These are phyloP conservation scores for Macrobrachium nipponense DNA, from an alignment of 1,140 invertebrate species.

Conservation along the genomic window DNA sequence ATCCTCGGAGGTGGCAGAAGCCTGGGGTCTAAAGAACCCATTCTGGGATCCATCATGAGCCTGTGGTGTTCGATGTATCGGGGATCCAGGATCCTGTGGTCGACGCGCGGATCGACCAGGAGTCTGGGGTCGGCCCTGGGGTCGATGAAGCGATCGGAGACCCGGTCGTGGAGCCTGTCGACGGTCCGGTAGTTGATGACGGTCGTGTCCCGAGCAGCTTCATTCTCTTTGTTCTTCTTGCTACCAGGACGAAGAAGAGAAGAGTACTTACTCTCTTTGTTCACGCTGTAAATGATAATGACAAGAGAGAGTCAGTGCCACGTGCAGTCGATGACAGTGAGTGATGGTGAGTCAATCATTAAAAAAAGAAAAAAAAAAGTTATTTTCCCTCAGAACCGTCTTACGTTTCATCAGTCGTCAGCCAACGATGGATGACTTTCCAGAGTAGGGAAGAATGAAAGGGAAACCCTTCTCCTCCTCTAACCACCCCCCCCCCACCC, in stretches of 20 bases:
- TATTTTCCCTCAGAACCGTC: too few species aligned
- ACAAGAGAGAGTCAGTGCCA: background rate
- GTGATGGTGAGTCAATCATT: background rate
- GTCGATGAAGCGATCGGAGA: constrained; percentile 51
- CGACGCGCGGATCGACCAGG: constrained; percentile 23
- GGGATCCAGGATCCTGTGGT: constrained; percentile 32
- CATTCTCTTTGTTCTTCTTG: constrained; percentile 56
- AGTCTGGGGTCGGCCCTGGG: constrained; percentile 47
- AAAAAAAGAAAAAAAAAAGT: background rate
- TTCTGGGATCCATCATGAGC: constrained; percentile 2
- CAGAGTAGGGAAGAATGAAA: too few species aligned
- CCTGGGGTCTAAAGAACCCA: background rate
- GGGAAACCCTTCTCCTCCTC: too few species aligned
- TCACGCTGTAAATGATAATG: constrained; percentile 21
- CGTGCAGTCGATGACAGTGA: background rate
- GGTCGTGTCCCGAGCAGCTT: constrained; percentile 5
- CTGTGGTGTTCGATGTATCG: background rate
- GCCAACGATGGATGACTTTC: too few species aligned
- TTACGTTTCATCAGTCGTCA: too few species aligned
- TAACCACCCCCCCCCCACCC: too few species aligned
- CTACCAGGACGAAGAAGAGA: constrained; percentile 28
- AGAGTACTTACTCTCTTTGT: constrained; percentile 50
- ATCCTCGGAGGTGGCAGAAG: constrained; percentile 14
- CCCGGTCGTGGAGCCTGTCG: constrained; percentile 43
- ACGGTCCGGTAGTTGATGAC: constrained; percentile 57